A percentile compares a stretch with the other conserved stretches of the same genome.
phyloP scores from a whole-genome alignment of 23 tunicate species.

The Styela clava region DNA sequence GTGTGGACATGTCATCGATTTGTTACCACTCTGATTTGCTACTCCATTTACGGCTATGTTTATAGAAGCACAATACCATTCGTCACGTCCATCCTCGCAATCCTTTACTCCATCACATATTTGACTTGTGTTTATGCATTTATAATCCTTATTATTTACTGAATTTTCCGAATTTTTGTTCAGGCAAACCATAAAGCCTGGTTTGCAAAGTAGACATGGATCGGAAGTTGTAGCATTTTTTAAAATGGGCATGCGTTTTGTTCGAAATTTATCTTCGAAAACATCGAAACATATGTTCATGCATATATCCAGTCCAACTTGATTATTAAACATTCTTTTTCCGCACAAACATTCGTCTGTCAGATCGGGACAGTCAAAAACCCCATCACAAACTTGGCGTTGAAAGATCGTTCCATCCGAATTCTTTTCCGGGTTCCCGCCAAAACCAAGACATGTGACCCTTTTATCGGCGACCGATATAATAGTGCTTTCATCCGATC shows the following conservation, averaged over 20 bases:
- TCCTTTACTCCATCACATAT: slow-evolving; percentile 31
- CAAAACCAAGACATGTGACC: not conserved
- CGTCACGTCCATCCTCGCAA: slow-evolving; percentile 34
- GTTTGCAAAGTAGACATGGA: not conserved
- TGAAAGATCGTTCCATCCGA: not conserved
- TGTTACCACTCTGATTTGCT: not conserved
- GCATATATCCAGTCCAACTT: not conserved
- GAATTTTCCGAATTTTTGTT: not conserved
- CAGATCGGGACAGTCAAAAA: slow-evolving; percentile 45
- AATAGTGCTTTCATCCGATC: slow-evolving; percentile 27
- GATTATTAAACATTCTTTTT: not conserved
- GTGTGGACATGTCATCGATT: not conserved
- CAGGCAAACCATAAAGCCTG: not conserved
- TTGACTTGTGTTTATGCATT: slow-evolving; percentile 1
- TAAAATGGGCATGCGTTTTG: not conserved
- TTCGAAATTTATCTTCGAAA: not conserved
- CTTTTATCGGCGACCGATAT: not conserved
- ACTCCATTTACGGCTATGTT: not conserved
- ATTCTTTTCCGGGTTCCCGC: not conserved
- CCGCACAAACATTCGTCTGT: slow-evolving; percentile 58
- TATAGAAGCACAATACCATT: slow-evolving; percentile 18
- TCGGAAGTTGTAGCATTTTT: not conserved
- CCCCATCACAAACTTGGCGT: slow-evolving; percentile 41
- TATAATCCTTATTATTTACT: not conserved
- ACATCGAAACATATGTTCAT: slow-evolving; percentile 12